phyloP scores from a whole-genome alignment of 1,140 invertebrate species.

The Sarcophaga bullata region DNA sequence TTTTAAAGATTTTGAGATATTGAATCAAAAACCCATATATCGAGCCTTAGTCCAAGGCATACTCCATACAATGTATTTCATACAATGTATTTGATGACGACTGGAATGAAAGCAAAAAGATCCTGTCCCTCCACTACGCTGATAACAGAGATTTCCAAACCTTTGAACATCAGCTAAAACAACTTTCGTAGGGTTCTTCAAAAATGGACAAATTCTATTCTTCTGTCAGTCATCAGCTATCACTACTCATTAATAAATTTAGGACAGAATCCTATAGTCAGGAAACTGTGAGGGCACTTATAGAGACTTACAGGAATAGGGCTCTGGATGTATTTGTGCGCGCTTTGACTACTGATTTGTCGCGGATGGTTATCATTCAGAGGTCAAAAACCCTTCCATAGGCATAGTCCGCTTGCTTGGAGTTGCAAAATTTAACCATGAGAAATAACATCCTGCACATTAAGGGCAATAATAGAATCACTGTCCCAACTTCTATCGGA shows the following conservation, averaged over 20 bases:
- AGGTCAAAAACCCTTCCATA: too few relatives aligned
- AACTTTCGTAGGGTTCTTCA: background rate
- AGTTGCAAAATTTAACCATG: background rate
- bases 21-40: too few relatives aligned
- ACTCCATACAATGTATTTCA: too few relatives aligned
- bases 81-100: background rate
- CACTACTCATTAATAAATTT: background rate
- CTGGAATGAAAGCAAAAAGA: background rate
- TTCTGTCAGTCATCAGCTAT: background rate
- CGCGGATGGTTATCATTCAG: too few relatives aligned
- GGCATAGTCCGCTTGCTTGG: too few relatives aligned
- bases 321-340: too few relatives aligned
- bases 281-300: background rate
- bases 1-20: too few relatives aligned
- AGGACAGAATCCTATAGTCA: background rate
- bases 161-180: background rate
- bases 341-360: too few relatives aligned
- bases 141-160: slow-evolving; percentile 14
- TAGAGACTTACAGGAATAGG: slow-evolving; percentile 7
- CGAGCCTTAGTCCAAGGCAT: too few relatives aligned
- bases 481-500: background rate
- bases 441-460: background rate
- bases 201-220: slow-evolving; percentile 4
- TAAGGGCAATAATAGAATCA: background rate
- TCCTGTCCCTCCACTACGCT: background rate